These are phyloP conservation scores for Amphiduros pacificus DNA, from an alignment of 2,888 invertebrate genomes.

Conservation along the genomic window DNA sequence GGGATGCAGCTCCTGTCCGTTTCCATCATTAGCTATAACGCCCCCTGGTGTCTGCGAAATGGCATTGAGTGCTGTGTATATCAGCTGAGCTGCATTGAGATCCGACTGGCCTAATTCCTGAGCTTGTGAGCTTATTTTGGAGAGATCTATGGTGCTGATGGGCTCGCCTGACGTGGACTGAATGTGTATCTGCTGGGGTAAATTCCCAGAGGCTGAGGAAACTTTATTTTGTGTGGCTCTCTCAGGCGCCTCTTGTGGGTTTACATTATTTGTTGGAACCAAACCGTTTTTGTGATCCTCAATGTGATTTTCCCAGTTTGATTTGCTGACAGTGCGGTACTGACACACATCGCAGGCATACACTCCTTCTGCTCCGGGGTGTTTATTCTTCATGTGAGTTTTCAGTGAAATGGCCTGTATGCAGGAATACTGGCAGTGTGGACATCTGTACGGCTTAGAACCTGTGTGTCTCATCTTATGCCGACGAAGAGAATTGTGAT, in stretches of 20 bases:
- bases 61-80: conserved; percentile 36
- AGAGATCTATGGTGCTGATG: background rate
- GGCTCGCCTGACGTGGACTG: too few species aligned
- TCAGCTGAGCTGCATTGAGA: conserved; percentile 35
- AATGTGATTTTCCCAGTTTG: conserved; percentile 66
- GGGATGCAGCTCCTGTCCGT: background rate
- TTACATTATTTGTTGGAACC: too few species aligned
- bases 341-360: conserved; percentile 68
- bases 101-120: too few species aligned
- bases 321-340: conserved; percentile 70
- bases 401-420: conserved; percentile 77
- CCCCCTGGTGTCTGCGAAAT: conserved; percentile 19
- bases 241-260: too few species aligned
- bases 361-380: conserved; percentile 67
- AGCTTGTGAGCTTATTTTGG: too few species aligned
- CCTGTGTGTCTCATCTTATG: conserved; percentile 79
- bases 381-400: conserved; percentile 76
- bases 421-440: conserved; percentile 76
- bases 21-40: background rate
- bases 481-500: conserved; percentile 79
- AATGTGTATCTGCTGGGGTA: too few species aligned
- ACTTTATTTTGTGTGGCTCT: too few species aligned
- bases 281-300: conserved; percentile 65
- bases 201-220: too few species aligned
- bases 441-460: conserved; percentile 76